phyloP scores from a whole-genome alignment of 2,797 vertebrate species.

The Botia kubotai region DNA sequence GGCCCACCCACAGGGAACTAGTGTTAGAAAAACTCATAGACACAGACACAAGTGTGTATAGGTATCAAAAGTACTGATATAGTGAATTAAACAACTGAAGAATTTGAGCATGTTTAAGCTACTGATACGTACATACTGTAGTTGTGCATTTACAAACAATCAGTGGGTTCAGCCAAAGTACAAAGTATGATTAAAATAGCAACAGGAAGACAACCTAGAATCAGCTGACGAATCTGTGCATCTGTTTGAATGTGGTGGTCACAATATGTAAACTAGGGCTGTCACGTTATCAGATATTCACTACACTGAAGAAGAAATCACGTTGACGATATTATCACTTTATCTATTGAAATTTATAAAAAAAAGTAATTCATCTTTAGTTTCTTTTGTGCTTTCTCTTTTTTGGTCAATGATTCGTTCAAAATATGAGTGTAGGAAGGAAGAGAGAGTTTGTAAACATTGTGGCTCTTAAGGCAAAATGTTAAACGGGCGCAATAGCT shows the following conservation, averaged over 20 bases:
- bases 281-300: too few relatives aligned
- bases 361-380: too few relatives aligned
- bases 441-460: too few relatives aligned
- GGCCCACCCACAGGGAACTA: not conserved
- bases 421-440: too few relatives aligned
- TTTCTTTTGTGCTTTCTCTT: too few relatives aligned
- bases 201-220: not conserved
- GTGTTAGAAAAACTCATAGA: not conserved
- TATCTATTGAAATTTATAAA: too few relatives aligned
- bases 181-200: not conserved
- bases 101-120: not conserved
- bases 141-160: not conserved
- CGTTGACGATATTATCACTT: too few relatives aligned
- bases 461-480: too few relatives aligned
- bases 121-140: not conserved
- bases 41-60: not conserved
- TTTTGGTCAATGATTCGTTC: too few relatives aligned
- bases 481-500: too few relatives aligned
- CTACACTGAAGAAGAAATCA: too few relatives aligned
- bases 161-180: not conserved
- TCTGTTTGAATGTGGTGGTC: conserved; percentile 14
- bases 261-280: not conserved
- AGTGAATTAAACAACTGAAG: not conserved
- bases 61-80: not conserved
- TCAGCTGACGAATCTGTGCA: not conserved